phyloP scores from a whole-genome alignment of 2,888 invertebrate genomes.

The Linnaemya tessellans region DNA sequence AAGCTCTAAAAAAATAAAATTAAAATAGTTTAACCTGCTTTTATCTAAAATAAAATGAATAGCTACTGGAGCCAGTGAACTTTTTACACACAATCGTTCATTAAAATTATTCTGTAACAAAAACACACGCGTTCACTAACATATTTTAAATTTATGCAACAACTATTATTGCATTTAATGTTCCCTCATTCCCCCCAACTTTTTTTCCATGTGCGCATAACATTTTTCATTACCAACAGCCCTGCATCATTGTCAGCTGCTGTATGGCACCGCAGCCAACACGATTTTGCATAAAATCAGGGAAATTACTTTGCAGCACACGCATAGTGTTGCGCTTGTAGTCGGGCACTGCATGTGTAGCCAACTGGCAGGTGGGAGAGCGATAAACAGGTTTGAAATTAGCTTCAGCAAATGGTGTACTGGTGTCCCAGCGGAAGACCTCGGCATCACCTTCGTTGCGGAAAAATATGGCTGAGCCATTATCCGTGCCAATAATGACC shows the following conservation, averaged over 20 bases:
- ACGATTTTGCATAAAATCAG: slow-evolving; percentile 86
- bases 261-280: slow-evolving; percentile 87
- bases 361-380: slow-evolving; percentile 84
- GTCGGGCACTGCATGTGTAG: slow-evolving; percentile 86
- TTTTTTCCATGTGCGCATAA: neutral
- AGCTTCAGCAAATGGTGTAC: slow-evolving; percentile 81
- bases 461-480: slow-evolving; percentile 86
- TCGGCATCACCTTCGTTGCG: slow-evolving; percentile 85
- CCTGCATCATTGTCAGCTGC: slow-evolving; percentile 83
- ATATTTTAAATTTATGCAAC: neutral
- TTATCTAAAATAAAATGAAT: neutral
- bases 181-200: neutral
- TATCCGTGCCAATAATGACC: slow-evolving; percentile 87
- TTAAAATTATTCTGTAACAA: neutral
- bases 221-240: slow-evolving; percentile 77
- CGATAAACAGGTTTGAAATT: slow-evolving; percentile 85
- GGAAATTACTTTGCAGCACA: slow-evolving; percentile 87
- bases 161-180: neutral
- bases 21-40: neutral
- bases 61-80: neutral
- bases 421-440: slow-evolving; percentile 86
- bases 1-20: neutral
- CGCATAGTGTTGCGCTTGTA: slow-evolving; percentile 85
- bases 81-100: neutral
- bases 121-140: neutral